Conservation (phyloP, 2,113 vertebrate genomes). For the Ageneiosus marmoratus region DNA sequence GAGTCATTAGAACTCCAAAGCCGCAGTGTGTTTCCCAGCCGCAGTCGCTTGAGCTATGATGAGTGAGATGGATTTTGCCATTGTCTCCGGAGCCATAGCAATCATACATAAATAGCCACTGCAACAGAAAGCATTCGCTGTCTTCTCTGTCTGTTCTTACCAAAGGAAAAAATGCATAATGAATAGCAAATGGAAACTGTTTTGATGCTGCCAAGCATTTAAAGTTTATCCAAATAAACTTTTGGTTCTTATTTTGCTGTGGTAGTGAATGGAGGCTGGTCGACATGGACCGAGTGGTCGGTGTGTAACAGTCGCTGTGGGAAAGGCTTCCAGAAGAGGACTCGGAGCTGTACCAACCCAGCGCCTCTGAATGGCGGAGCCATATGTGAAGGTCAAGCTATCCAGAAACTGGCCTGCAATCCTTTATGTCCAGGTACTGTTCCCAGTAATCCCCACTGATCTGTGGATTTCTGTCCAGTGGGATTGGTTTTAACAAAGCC, state of each 20-base stretch:
- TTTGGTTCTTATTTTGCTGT: constrained; percentile 4
- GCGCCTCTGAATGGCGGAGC: constrained; percentile 84
- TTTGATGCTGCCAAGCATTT: constrained; percentile 19
- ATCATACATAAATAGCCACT: constrained; percentile 35
- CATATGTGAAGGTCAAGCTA: constrained; percentile 84
- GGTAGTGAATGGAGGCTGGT: constrained; percentile 87
- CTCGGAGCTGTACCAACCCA: constrained; percentile 86
- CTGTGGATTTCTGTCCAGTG: constrained; percentile 3
- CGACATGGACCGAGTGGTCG: constrained; percentile 88
- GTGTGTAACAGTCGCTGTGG: constrained; percentile 85
- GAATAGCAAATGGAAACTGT: constrained; percentile 26
- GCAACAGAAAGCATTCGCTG: constrained; percentile 11
- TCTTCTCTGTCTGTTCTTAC: constrained; percentile 4
- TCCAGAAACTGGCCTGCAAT: constrained; percentile 88
- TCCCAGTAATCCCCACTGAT: constrained; percentile 38
- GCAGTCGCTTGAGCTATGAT: constrained; percentile 61
- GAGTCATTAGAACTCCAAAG: constrained; percentile 64
- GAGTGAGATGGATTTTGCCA: constrained; percentile 49
- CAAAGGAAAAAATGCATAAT: constrained; percentile 27
- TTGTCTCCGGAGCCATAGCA: constrained; percentile 30
- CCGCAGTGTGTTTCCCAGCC: constrained; percentile 68
- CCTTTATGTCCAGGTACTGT: constrained; percentile 82
- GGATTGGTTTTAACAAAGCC: neutral
- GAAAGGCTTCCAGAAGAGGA: constrained; percentile 84
- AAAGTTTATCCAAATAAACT: constrained; percentile 13